Conservation (phyloP, 2,888 invertebrate species). For the Stenurella melanura region DNA sequence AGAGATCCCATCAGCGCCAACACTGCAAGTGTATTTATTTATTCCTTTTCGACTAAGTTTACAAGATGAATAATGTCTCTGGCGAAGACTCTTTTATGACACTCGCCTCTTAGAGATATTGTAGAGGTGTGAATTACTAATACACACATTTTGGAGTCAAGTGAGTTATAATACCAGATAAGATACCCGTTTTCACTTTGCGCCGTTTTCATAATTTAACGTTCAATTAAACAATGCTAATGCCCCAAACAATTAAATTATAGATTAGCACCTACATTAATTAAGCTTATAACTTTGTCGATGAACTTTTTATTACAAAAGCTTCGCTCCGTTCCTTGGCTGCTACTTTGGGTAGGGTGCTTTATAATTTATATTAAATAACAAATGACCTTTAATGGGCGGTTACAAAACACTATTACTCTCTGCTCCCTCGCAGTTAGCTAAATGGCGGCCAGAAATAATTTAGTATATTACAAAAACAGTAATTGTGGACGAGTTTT, state of each 20-base stretch:
- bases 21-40: too few species aligned
- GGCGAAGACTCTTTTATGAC: conserved; percentile 11
- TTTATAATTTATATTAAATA: conserved; percentile 46
- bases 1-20: too few species aligned
- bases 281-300: conserved; percentile 33
- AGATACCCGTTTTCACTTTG: conserved; percentile 19
- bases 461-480: conserved; percentile 27
- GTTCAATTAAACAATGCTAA: conserved; percentile 33
- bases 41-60: background rate
- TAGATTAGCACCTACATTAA: conserved; percentile 38
- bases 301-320: conserved; percentile 33
- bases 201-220: conserved; percentile 30
- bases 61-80: background rate
- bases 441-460: conserved; percentile 24
- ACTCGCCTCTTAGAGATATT: background rate
- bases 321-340: background rate
- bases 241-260: conserved; percentile 26
- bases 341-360: conserved; percentile 11
- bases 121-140: conserved; percentile 18
- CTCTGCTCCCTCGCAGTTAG: conserved; percentile 24
- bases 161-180: conserved; percentile 22
- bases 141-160: conserved; percentile 1
- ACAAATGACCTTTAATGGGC: conserved; percentile 45
- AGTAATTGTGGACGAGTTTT: conserved; percentile 7
- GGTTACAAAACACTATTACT: conserved; percentile 35